phyloP scores from a whole-genome alignment of 2,113 vertebrate species.

The Aleadryas rufinucha region DNA sequence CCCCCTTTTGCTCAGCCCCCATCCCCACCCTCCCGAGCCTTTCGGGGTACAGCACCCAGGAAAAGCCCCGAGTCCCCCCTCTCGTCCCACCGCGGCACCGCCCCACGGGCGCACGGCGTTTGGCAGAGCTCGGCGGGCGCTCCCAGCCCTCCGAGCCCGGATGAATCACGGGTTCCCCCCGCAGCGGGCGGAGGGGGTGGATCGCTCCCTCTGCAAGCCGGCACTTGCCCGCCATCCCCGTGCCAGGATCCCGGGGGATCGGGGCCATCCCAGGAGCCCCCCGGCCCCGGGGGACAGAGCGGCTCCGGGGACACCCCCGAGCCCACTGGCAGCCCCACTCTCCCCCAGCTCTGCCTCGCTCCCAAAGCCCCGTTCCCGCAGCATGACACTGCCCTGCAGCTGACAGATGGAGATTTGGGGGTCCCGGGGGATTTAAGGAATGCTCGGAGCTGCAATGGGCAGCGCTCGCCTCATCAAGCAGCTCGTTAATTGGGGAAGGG shows the following conservation, averaged over 20 bases:
- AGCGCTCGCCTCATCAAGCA: not conserved
- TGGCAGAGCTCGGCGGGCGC: constrained; percentile 26
- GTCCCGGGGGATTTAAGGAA: not conserved
- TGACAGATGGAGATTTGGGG: not conserved
- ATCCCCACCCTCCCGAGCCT: no score
- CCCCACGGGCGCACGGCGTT: not conserved
- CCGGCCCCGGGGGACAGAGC: not conserved
- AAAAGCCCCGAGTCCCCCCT: not conserved
- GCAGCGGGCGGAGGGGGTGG: not conserved
- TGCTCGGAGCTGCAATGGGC: not conserved
- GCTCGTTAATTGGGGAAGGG: not conserved
- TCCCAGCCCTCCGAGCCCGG: not conserved
- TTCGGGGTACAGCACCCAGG: not conserved
- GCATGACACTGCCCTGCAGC: not conserved
- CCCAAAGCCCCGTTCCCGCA: fast-evolving
- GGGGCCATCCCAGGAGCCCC: not conserved
- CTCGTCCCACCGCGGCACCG: not conserved
- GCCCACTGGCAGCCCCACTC: fast-evolving
- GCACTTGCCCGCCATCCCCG: not conserved
- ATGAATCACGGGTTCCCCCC: constrained; percentile 34
- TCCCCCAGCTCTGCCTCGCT: not conserved
- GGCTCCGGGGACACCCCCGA: not conserved
- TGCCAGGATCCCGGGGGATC: not conserved
- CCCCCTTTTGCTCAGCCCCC: not conserved
- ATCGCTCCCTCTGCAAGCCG: not conserved